phyloP scores from a whole-genome alignment of 1,140 invertebrate genomes.

The Bombus terrestris region DNA sequence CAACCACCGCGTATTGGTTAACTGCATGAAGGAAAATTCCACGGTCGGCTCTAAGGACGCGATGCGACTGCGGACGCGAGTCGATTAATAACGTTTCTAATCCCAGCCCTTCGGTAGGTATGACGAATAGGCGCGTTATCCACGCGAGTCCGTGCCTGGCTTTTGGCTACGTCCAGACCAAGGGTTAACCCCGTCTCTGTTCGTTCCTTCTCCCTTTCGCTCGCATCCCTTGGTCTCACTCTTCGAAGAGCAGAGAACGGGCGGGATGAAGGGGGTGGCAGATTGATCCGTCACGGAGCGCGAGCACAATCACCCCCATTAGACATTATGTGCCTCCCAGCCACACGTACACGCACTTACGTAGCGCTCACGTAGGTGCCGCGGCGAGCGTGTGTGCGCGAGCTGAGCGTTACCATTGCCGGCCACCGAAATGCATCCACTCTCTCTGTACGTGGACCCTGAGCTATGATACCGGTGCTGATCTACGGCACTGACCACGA shows the following conservation, averaged over 20 bases:
- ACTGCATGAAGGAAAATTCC: background rate
- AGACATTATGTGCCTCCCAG: conserved; percentile 81
- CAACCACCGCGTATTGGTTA: background rate
- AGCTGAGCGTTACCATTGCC: conserved; percentile 56
- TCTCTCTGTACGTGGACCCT: conserved; percentile 41
- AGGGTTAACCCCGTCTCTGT: conserved; percentile 53
- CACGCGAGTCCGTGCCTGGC: conserved; percentile 67
- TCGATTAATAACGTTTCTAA: conserved; percentile 67
- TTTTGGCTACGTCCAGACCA: conserved; percentile 66
- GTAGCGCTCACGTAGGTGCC: conserved; percentile 45
- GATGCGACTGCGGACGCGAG: conserved; percentile 5
- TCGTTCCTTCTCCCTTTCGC: conserved; percentile 1
- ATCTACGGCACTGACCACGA: conserved; percentile 70
- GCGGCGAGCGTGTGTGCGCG: background rate
- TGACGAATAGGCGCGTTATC: conserved; percentile 77
- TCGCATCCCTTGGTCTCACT: conserved; percentile 40
- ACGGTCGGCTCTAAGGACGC: background rate
- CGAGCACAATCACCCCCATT: conserved; percentile 82
- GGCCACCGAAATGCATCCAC: conserved; percentile 76
- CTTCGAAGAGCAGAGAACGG: conserved; percentile 51
- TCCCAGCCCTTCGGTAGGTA: conserved; percentile 63
- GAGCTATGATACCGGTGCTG: conserved; percentile 77
- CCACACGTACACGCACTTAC: conserved; percentile 50
- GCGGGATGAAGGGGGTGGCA: conserved; percentile 77
- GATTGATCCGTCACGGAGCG: conserved; percentile 82